phyloP scores from a whole-genome alignment of 1,140 invertebrate species.

The Drosophila lowei region DNA sequence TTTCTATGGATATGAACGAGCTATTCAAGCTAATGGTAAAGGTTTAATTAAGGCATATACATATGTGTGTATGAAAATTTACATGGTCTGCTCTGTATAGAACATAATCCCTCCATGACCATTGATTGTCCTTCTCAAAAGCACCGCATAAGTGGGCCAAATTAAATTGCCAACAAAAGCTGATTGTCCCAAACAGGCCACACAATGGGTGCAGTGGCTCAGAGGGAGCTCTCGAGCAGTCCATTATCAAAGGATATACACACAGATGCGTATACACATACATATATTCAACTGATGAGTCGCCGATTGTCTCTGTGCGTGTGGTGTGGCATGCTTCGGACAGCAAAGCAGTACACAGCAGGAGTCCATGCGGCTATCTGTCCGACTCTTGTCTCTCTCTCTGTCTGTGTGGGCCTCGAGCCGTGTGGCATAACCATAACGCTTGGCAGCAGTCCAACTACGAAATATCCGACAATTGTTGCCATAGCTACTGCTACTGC shows the following conservation, averaged over 20 bases:
- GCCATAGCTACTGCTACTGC: constrained; percentile 38
- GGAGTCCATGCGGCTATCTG: neutral
- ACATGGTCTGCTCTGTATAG: neutral
- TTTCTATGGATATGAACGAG: constrained; percentile 21
- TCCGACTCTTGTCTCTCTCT: neutral
- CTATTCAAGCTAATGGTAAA: constrained; percentile 27
- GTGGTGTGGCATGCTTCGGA: neutral
- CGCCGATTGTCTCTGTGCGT: constrained; percentile 7
- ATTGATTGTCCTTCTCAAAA: neutral
- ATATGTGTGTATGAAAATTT: neutral
- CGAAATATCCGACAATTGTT: constrained; percentile 49
- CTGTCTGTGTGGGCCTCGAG: constrained; percentile 18
- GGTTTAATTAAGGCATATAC: constrained; percentile 5
- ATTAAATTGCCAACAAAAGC: constrained; percentile 41
- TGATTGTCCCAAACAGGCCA: constrained; percentile 12
- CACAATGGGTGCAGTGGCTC: constrained; percentile 19
- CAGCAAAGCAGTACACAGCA: constrained; percentile 15
- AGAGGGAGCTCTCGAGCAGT: constrained; percentile 9
- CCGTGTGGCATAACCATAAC: constrained; percentile 30
- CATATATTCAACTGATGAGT: neutral
- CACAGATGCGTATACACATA: neutral
- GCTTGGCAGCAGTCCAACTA: constrained; percentile 69
- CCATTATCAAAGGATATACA: constrained; percentile 41
- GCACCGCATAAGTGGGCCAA: constrained; percentile 4
- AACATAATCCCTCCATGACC: constrained; percentile 12